A percentile compares a stretch with the other conserved stretches of the same genome.
Conservation (phyloP, 1,140 invertebrate species). For the Caenorhabditis elegans region WBcel235 BX284605.5:11538501-11539000, state of each 20-base stretch:
- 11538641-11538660: background rate
- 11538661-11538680: slow-evolving; percentile 12
- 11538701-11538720: background rate
- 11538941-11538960: background rate
- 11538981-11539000: background rate
- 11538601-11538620: background rate
- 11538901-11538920: too few relatives aligned
- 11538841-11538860: background rate
- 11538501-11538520: too few relatives aligned
- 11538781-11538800: slow-evolving; percentile 2
- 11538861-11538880: background rate
- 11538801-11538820: background rate
- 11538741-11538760: background rate
- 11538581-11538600: too few relatives aligned
- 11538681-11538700: background rate
- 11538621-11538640: background rate
- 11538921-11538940: background rate
- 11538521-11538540: too few relatives aligned
- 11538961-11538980: background rate
- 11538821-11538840: background rate
- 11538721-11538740: background rate
- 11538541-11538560: too few relatives aligned
- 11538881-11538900: too few relatives aligned
- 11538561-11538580: too few relatives aligned
- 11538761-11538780: background rate